Evolutionary conservation across 1,140 invertebrate species (phyloP).

Genomic region (Drosophila grimshawi): DNA sequence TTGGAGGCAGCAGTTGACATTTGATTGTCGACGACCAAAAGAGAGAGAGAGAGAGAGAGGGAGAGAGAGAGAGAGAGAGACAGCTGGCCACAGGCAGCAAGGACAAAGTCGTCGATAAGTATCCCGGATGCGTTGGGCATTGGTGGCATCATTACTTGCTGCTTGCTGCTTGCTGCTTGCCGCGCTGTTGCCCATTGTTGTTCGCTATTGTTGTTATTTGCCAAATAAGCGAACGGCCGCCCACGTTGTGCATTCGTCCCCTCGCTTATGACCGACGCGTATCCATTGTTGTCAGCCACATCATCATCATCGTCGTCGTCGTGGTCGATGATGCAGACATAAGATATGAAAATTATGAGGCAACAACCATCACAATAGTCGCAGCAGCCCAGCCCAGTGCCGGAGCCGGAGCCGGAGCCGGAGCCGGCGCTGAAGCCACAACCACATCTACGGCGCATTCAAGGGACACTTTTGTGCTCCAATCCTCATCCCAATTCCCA

Average conservation of each 20-base stretch:
- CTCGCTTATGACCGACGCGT: background rate
- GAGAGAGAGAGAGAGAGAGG: background rate
- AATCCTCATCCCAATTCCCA: no score
- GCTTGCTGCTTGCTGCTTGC: background rate
- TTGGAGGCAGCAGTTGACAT: background rate
- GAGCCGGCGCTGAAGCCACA: conserved; percentile 3
- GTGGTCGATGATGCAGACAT: conserved; percentile 75
- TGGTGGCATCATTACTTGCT: background rate
- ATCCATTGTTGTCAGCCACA: conserved; percentile 61
- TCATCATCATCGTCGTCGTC: conserved; percentile 22
- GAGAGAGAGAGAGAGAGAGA: background rate
- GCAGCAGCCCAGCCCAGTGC: conserved; percentile 43
- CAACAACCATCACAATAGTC: conserved; percentile 78
- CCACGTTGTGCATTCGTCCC: conserved; percentile 35
- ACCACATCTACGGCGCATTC: background rate
- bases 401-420: background rate
- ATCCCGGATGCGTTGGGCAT: conserved; percentile 19
- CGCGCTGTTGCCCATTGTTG: conserved; percentile 52
- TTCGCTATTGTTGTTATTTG: conserved; percentile 76
- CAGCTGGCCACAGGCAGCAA: conserved; percentile 21
- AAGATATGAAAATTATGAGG: conserved; percentile 81
- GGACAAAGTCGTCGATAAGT: conserved; percentile 67
- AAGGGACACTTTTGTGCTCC: conserved; percentile 30
- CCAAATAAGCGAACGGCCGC: conserved; percentile 67
- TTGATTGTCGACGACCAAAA: background rate